Conservation (phyloP, 2,797 vertebrate species). For the Falco peregrinus region DNA sequence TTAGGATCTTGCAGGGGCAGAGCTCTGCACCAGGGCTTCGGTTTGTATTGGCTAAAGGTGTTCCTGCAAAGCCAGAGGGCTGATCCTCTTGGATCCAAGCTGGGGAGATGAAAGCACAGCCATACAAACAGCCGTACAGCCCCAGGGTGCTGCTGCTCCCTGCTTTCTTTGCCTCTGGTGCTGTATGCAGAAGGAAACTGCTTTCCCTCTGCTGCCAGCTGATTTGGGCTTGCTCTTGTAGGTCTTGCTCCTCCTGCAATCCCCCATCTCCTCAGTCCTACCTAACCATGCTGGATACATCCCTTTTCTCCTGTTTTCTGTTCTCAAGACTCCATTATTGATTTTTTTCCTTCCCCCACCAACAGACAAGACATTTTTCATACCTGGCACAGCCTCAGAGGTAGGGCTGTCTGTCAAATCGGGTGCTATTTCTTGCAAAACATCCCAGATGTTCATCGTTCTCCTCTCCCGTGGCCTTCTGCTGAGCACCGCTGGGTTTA, state of each 20-base stretch:
- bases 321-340: not conserved
- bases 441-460: not conserved
- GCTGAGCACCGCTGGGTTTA: rapidly evolving
- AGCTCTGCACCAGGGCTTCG: not conserved
- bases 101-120: not conserved
- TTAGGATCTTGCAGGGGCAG: not conserved
- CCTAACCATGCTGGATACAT: rapidly evolving
- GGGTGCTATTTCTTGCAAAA: not conserved
- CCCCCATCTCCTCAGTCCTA: not conserved
- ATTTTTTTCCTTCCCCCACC: not conserved
- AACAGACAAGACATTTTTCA: not conserved
- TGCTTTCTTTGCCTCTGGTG: not conserved
- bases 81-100: not conserved
- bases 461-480: not conserved
- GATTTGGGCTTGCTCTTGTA: not conserved
- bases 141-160: not conserved
- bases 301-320: not conserved
- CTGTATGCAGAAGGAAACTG: not conserved
- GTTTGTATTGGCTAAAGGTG: not conserved
- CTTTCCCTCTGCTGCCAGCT: not conserved
- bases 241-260: not conserved
- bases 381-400: not conserved
- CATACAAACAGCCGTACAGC: not conserved
- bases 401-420: not conserved
- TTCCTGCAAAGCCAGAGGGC: not conserved